These are phyloP conservation scores for Zeus faber DNA, from an alignment of 2,113 vertebrate genomes.

Conservation along the genomic window DNA sequence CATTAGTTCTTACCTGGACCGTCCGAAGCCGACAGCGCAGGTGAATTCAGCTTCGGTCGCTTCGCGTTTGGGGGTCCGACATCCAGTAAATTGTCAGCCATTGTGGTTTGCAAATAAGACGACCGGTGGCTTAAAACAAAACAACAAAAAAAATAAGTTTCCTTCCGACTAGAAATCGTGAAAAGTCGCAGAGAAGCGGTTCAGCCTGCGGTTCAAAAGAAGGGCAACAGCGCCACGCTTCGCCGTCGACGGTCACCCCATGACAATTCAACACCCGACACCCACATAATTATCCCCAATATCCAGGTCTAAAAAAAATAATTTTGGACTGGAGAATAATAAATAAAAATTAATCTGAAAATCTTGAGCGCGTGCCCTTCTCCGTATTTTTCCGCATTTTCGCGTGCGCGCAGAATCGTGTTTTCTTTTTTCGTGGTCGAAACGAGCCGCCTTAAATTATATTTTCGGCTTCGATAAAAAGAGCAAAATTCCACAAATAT, in stretches of 20 bases:
- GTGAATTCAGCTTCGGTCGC: conserved; percentile 92
- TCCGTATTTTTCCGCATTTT: conserved; percentile 56
- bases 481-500: conserved; percentile 67
- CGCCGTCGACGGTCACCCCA: conserved; percentile 81
- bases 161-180: conserved; percentile 31
- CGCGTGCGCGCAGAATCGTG: conserved; percentile 61
- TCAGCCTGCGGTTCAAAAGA: conserved; percentile 73
- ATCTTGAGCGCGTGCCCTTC: conserved; percentile 55
- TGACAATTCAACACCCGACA: conserved; percentile 82
- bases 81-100: conserved; percentile 95
- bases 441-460: conserved; percentile 65
- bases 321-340: conserved; percentile 56
- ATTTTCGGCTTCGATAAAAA: conserved; percentile 60
- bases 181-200: conserved; percentile 33
- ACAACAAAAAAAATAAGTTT: conserved; percentile 27
- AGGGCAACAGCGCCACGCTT: conserved; percentile 86
- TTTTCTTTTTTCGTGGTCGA: conserved; percentile 73
- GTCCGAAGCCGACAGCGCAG: conserved; percentile 86
- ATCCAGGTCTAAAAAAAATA: conserved; percentile 64
- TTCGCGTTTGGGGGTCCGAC: conserved; percentile 91
- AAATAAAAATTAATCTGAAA: conserved; percentile 69
- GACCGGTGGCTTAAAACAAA: not conserved
- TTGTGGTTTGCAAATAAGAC: conserved; percentile 52
- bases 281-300: conserved; percentile 77
- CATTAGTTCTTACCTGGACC: conserved; percentile 87